Evolutionary conservation across 2,888 invertebrate species (phyloP), one percentile per base, ranked within the genome.

Genomic region (Drosophila ustulata): DNA sequence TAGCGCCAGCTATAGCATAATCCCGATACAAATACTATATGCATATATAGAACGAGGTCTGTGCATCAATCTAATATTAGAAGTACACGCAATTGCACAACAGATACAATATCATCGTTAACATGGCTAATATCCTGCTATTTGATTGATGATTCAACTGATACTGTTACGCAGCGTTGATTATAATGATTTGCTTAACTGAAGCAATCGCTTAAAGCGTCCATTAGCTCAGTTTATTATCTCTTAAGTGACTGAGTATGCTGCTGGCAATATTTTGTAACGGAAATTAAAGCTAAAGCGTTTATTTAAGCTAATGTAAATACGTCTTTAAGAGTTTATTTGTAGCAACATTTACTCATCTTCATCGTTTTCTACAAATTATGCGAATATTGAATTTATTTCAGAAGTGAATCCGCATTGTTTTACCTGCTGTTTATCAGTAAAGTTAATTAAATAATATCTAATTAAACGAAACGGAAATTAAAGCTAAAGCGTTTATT

Each of bases 61-160:
- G 18, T 18, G 2, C 47, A 55, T 53, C 25, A 47, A 49, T 55
- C 46, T 23, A 13, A 46, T 47, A 55, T 46, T 30, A 4, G n/a
- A 28, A 41, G 8, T 34, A 46, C 66, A 30, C 25, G 32, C 7
- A 55, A 30, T 32, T 57, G 45, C 32, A 46, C 32, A 56, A 26
- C 25, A 56, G 9, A 25, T 3, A 34, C 2, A 32, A 1, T 4
- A 8, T 13, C n/a, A 23, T 18, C 28, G 7, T n/a, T 55, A 71
- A 34, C 64, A 62, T 41, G 45, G 68, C 64, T 71, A 53, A 75
- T 68, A 64, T 64, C 39, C 50, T 39, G 18, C 8, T 13, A 11
- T 53, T 59, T 75, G 75, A 75, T 75, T 67, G 75, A 75, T 75
- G 75, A 75, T 47, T 64, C 61, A 39, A 64, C 64, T 50, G 68